phyloP scores from a whole-genome alignment of 2,113 vertebrate species.

The Enhydra lutris region DNA sequence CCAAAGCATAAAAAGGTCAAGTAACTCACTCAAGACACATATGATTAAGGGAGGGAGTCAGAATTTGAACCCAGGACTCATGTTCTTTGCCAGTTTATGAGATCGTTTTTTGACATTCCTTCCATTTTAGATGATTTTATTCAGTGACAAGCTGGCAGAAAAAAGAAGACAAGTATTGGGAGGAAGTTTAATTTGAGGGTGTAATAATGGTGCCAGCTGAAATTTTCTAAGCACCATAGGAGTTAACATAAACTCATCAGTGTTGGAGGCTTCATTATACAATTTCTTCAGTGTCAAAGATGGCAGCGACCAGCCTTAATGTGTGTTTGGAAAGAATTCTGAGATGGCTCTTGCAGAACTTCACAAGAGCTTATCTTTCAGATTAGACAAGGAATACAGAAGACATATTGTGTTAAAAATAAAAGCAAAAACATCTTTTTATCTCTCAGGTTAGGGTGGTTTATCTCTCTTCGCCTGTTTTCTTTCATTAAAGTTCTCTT shows the following conservation, averaged over 20 bases:
- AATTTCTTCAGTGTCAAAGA: neutral
- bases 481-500: neutral
- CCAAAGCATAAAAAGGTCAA: neutral
- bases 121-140: neutral
- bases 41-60: neutral
- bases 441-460: neutral
- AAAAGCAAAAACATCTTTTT: neutral
- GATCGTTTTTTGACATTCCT: neutral
- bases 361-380: neutral
- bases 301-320: neutral
- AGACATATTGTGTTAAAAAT: neutral
- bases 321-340: neutral
- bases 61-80: neutral
- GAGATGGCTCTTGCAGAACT: neutral
- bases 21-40: neutral
- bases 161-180: neutral
- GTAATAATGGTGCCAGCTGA: neutral
- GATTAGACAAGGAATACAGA: neutral
- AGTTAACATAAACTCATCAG: neutral
- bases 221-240: neutral
- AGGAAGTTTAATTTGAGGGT: neutral
- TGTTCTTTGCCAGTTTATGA: neutral
- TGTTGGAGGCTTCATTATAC: neutral
- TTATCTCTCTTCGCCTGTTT: neutral
- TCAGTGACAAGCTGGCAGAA: neutral